Percentiles rank a stretch among this genome's conserved stretches.
These are phyloP conservation scores for Chymomyza fuscimana DNA, from an alignment of 2,888 invertebrate species.

Conservation along the genomic window DNA sequence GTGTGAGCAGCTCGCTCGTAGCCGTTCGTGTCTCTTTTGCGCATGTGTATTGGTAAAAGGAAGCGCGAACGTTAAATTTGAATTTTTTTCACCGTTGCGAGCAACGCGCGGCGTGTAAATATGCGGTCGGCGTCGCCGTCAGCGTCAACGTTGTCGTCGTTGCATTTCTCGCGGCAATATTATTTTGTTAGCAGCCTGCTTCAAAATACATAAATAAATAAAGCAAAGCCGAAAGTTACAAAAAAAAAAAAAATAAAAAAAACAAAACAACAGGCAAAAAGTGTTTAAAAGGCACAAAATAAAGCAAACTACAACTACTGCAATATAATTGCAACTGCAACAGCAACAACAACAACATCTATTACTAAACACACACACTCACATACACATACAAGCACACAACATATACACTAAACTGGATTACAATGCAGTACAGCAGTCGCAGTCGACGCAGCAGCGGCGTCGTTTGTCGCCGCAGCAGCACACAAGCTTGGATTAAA, in stretches of 20 bases:
- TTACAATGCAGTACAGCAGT: constrained; percentile 62
- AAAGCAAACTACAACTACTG: constrained; percentile 61
- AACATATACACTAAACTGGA: not conserved
- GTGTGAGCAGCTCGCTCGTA: constrained; percentile 28
- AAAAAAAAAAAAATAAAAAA: constrained; percentile 26
- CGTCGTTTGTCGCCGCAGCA: constrained; percentile 12
- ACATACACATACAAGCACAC: not conserved
- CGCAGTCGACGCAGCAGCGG: constrained; percentile 66
- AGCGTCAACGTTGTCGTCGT: constrained; percentile 58
- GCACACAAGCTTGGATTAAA: constrained; percentile 57
- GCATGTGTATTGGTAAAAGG: constrained; percentile 16
- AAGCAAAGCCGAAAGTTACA: not conserved
- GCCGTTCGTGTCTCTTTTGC: not conserved
- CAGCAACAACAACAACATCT: constrained; percentile 54
- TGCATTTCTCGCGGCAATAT: constrained; percentile 51
- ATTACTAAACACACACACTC: not conserved
- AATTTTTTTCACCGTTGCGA: constrained; percentile 36
- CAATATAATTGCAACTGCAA: constrained; percentile 71
- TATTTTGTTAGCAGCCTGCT: constrained; percentile 63
- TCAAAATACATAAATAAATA: constrained; percentile 61
- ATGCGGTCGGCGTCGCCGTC: constrained; percentile 55
- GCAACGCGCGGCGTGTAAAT: constrained; percentile 46
- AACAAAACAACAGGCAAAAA: constrained; percentile 7
- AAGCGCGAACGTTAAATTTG: constrained; percentile 51
- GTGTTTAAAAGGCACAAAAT: constrained; percentile 36